Evolutionary conservation across 2,888 invertebrate genomes (phyloP).

Genomic region (Orthosia incerta): DNA sequence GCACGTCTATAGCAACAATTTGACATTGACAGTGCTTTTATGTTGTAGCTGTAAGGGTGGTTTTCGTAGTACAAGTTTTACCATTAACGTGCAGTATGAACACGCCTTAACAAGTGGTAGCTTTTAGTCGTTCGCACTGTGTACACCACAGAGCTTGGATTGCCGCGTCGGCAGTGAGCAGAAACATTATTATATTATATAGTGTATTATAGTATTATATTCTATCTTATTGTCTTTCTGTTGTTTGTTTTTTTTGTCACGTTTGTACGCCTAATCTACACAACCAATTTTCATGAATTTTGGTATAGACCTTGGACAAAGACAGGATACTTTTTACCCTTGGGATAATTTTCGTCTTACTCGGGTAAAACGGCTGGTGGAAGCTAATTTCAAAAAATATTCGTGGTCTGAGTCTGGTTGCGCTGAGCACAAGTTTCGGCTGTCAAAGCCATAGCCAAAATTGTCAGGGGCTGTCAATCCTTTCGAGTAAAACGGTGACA

Average conservation of each 20-base stretch:
- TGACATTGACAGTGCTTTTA: neutral
- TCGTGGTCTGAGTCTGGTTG: neutral
- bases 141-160: neutral
- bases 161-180: neutral
- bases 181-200: too few species aligned
- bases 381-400: too few species aligned
- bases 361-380: too few species aligned
- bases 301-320: too few species aligned
- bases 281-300: too few species aligned
- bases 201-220: too few species aligned
- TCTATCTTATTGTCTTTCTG: too few species aligned
- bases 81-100: slow-evolving; percentile 15
- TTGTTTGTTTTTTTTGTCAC: too few species aligned
- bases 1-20: neutral
- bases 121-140: slow-evolving; percentile 42
- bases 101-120: slow-evolving; percentile 44
- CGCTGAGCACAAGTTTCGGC: neutral
- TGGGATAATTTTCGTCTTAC: too few species aligned
- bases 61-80: neutral
- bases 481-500: neutral
- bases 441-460: neutral
- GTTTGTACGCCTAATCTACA: too few species aligned
- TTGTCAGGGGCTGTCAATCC: neutral
- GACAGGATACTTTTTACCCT: too few species aligned
- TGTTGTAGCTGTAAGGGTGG: neutral